These are phyloP conservation scores for Cosmia trapezina DNA, from an alignment of 2,888 invertebrate genomes.

Conservation along the genomic window DNA sequence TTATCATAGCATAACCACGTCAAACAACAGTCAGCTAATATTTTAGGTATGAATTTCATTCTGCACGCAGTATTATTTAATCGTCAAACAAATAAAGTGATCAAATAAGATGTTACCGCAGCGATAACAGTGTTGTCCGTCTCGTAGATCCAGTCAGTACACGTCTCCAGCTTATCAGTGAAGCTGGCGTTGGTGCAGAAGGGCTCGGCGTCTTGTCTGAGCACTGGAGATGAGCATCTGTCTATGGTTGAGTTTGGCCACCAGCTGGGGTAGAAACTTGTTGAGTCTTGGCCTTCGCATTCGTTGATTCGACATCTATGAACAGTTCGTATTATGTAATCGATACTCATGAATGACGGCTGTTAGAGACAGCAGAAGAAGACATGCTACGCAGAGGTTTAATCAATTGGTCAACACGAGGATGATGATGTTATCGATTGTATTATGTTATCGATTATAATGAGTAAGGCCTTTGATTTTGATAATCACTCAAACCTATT, in stretches of 20 bases:
- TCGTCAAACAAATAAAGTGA: conserved; percentile 6
- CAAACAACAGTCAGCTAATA: neutral
- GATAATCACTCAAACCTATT: no score
- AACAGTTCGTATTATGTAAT: neutral
- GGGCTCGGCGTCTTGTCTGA: conserved; percentile 23
- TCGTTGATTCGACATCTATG: conserved; percentile 79
- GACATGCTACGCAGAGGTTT: neutral
- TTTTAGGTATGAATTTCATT: neutral
- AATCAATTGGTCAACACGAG: no score
- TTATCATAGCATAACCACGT: neutral
- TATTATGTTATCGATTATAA: no score
- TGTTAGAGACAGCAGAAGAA: no score
- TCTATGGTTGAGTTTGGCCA: conserved; percentile 78
- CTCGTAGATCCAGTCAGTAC: conserved; percentile 82
- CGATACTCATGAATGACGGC: neutral
- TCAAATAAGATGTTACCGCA: conserved; percentile 69
- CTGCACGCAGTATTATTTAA: neutral
- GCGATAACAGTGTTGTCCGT: conserved; percentile 79
- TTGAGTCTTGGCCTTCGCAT: conserved; percentile 72
- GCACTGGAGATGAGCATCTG: conserved; percentile 74
- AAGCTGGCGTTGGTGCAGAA: conserved; percentile 75
- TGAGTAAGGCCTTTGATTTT: no score
- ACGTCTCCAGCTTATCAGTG: conserved; percentile 64
- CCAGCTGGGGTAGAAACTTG: conserved; percentile 71
- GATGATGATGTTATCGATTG: neutral